phyloP scores from a whole-genome alignment of 2,113 vertebrate genomes.

The Cheirogaleus medius region DNA sequence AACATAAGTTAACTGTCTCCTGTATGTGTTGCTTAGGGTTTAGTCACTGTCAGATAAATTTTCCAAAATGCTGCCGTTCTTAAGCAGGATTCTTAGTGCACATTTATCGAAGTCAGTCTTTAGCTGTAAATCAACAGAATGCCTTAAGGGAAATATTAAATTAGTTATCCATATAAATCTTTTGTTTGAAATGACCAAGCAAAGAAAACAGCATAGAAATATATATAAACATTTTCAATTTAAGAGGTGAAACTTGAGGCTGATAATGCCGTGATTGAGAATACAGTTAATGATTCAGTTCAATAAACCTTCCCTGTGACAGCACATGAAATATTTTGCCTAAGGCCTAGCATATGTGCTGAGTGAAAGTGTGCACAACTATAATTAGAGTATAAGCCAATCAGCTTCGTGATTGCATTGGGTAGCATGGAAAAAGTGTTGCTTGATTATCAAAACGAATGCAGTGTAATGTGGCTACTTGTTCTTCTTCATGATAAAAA shows the following conservation, averaged over 20 bases:
- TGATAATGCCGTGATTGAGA: slow-evolving; percentile 12
- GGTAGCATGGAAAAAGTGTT: not conserved
- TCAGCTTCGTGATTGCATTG: not conserved
- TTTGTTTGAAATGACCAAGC: slow-evolving; percentile 5
- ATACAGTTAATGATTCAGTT: slow-evolving; percentile 34
- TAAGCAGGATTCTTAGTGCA: not conserved
- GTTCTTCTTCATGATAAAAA: not conserved
- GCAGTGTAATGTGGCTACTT: not conserved
- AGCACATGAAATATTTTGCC: slow-evolving; percentile 11
- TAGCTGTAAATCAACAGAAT: slow-evolving; percentile 3
- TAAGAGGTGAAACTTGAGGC: slow-evolving; percentile 13
- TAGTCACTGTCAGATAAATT: not conserved
- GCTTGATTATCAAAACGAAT: slow-evolving; percentile 19
- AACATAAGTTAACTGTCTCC: not conserved
- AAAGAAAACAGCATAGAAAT: not conserved
- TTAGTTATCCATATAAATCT: not conserved
- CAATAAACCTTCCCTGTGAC: not conserved
- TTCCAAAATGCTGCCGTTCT: not conserved
- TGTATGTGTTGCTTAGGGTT: not conserved
- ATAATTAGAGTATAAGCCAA: slow-evolving; percentile 30
- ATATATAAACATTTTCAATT: not conserved
- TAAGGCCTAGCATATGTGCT: not conserved
- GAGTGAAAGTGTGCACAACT: not conserved
- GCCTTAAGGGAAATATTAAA: slow-evolving; percentile 25
- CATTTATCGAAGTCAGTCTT: not conserved